These are phyloP conservation scores for Apodemia duryi DNA, from an alignment of 2,888 invertebrate species.

Conservation along the genomic window DNA sequence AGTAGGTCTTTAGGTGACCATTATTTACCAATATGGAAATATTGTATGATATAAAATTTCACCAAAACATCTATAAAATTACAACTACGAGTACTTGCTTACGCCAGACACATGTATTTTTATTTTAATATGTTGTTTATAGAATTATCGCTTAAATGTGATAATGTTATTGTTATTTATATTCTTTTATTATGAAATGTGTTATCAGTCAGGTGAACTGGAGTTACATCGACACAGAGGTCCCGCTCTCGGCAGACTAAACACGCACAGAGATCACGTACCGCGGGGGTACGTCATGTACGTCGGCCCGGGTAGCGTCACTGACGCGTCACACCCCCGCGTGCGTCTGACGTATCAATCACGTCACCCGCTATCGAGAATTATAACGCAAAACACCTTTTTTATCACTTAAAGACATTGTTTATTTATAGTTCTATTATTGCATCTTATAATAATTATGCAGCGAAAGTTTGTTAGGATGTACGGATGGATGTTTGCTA, in stretches of 20 bases:
- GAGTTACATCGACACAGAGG: constrained; percentile 16
- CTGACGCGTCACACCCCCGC: constrained; percentile 38
- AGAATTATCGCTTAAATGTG: not conserved
- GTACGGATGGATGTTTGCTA: too few species aligned
- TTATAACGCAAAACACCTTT: constrained; percentile 7
- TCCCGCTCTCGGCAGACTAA: constrained; percentile 32
- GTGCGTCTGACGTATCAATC: constrained; percentile 27
- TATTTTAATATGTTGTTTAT: not conserved
- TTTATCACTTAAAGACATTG: not conserved
- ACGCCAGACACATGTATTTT: not conserved
- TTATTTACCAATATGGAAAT: too few species aligned
- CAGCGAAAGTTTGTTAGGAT: too few species aligned
- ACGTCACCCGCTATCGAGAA: constrained; percentile 23
- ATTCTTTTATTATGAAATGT: constrained; percentile 9
- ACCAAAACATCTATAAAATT: not conserved
- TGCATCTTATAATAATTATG: too few species aligned
- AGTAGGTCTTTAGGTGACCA: too few species aligned
- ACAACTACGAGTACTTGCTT: not conserved
- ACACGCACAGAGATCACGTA: constrained; percentile 22
- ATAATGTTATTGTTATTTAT: not conserved
- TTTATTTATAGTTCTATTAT: not conserved
- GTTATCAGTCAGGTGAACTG: constrained; percentile 15
- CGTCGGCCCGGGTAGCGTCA: constrained; percentile 33
- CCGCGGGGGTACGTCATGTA: constrained; percentile 46
- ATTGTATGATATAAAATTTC: too few species aligned